Evolutionary conservation across 1,140 invertebrate species (phyloP).

Genomic region (Drosophila sechellia): DNA sequence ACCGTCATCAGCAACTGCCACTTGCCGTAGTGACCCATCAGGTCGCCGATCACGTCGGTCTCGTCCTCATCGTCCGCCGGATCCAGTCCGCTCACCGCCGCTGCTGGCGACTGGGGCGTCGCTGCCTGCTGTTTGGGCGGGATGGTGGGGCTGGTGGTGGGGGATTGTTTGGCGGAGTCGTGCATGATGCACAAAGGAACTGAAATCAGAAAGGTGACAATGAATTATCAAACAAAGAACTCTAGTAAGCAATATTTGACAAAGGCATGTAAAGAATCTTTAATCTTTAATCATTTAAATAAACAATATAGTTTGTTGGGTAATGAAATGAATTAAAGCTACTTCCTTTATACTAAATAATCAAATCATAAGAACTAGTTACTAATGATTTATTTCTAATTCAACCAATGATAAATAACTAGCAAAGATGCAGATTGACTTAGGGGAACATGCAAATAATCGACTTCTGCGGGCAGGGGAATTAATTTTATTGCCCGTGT

Average conservation of each 20-base stretch:
- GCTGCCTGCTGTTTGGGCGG: slow-evolving; percentile 58
- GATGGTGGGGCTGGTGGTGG: slow-evolving; percentile 42
- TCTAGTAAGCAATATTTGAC: not conserved
- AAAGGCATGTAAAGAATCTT: no score
- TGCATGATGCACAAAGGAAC: slow-evolving; percentile 80
- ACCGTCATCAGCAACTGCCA: slow-evolving; percentile 91
- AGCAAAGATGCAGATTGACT: slow-evolving; percentile 20
- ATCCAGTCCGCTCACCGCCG: slow-evolving; percentile 24
- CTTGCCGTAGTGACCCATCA: slow-evolving; percentile 90
- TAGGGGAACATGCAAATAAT: slow-evolving; percentile 47
- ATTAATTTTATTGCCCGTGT: slow-evolving; percentile 77
- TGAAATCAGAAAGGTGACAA: slow-evolving; percentile 24
- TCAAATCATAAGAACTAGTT: not conserved
- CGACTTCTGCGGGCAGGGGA: slow-evolving; percentile 23
- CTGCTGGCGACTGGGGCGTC: slow-evolving; percentile 48
- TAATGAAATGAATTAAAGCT: no score
- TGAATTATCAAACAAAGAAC: not conserved
- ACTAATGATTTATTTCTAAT: not conserved
- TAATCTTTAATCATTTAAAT: no score
- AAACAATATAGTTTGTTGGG: no score
- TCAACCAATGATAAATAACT: not conserved
- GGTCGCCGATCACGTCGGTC: slow-evolving; percentile 88
- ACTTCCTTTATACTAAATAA: no score
- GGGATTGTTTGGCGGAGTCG: slow-evolving; percentile 74
- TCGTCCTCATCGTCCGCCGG: slow-evolving; percentile 84